These are phyloP conservation scores for Auanema freiburgensis DNA, from an alignment of 2,888 invertebrate genomes.

Conservation along the genomic window DNA sequence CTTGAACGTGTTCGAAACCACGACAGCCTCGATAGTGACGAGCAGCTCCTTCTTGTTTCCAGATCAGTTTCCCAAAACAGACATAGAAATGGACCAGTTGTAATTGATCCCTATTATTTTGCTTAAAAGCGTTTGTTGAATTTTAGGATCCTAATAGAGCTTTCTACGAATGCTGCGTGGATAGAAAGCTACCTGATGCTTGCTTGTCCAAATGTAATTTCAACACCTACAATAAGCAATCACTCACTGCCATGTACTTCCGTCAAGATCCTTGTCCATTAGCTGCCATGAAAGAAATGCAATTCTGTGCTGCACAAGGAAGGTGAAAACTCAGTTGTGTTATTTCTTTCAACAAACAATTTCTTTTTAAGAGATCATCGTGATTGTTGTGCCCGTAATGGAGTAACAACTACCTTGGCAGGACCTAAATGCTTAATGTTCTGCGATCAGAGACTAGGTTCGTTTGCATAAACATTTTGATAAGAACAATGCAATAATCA, in stretches of 20 bases:
- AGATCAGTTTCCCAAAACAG: too few relatives aligned
- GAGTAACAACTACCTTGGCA: conserved; percentile 58
- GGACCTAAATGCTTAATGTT: conserved; percentile 57
- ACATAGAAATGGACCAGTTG: too few relatives aligned
- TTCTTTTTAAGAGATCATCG: conserved; percentile 44
- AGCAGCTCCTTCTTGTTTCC: too few relatives aligned
- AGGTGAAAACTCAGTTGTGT: conserved; percentile 20
- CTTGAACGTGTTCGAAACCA: too few relatives aligned
- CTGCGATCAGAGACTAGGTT: conserved; percentile 59
- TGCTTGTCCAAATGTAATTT: conserved; percentile 57
- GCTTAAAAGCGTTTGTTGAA: neutral
- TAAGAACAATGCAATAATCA: neutral
- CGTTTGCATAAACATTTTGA: neutral
- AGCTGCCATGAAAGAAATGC: conserved; percentile 58
- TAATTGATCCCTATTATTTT: too few relatives aligned
- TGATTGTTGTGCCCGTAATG: conserved; percentile 56
- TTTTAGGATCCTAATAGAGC: conserved; percentile 57
- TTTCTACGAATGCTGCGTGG: conserved; percentile 59
- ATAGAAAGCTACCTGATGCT: conserved; percentile 58
- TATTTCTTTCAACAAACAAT: neutral
- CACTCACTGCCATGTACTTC: conserved; percentile 57
- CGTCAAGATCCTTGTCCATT: conserved; percentile 60
- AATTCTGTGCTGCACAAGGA: conserved; percentile 59
- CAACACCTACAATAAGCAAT: conserved; percentile 50
- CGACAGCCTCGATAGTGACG: too few relatives aligned